These are phyloP conservation scores for Hypsibius dujardini DNA, from an alignment of 1,140 invertebrate species.

Conservation along the genomic window DNA sequence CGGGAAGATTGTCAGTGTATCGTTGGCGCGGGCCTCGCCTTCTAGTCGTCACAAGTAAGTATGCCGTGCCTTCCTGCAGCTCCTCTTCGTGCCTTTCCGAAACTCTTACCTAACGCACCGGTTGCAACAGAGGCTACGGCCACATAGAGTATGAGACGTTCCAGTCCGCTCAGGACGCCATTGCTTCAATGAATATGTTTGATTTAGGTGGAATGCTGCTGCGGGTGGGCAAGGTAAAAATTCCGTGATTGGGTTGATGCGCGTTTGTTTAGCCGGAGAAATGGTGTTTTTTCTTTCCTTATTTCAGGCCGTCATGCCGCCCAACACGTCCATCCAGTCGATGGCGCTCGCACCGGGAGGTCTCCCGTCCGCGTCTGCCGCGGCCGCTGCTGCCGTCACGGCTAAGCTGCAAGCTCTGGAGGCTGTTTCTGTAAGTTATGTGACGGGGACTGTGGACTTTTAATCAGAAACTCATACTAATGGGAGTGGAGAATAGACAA, in stretches of 20 bases:
- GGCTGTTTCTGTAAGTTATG: slow-evolving; percentile 44
- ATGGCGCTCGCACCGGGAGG: slow-evolving; percentile 41
- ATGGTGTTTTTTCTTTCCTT: slow-evolving; percentile 20
- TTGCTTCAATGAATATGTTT: slow-evolving; percentile 96
- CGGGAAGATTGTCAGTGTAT: slow-evolving; percentile 55
- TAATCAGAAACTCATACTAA: slow-evolving; percentile 1
- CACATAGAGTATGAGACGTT: slow-evolving; percentile 94
- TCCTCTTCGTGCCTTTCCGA: slow-evolving; percentile 18
- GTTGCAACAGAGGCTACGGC: slow-evolving; percentile 60
- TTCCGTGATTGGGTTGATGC: slow-evolving; percentile 19
- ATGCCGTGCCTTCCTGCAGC: background rate
- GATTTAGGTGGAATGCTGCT: slow-evolving; percentile 91
- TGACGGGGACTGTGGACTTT: slow-evolving; percentile 23
- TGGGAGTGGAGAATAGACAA: too few relatives aligned
- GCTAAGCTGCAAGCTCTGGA: slow-evolving; percentile 97
- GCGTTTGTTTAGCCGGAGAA: background rate
- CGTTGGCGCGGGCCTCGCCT: slow-evolving; percentile 31
- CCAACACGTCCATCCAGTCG: slow-evolving; percentile 55
- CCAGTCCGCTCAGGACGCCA: slow-evolving; percentile 81
- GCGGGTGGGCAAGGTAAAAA: slow-evolving; percentile 53
- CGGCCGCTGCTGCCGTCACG: slow-evolving; percentile 89
- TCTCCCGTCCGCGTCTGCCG: slow-evolving; percentile 78
- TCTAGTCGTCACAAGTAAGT: slow-evolving; percentile 37
- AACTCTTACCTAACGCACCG: background rate
- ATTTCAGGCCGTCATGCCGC: slow-evolving; percentile 72